These are phyloP conservation scores for Agrotis segetum DNA, from an alignment of 2,888 invertebrate species.

Conservation along the genomic window DNA sequence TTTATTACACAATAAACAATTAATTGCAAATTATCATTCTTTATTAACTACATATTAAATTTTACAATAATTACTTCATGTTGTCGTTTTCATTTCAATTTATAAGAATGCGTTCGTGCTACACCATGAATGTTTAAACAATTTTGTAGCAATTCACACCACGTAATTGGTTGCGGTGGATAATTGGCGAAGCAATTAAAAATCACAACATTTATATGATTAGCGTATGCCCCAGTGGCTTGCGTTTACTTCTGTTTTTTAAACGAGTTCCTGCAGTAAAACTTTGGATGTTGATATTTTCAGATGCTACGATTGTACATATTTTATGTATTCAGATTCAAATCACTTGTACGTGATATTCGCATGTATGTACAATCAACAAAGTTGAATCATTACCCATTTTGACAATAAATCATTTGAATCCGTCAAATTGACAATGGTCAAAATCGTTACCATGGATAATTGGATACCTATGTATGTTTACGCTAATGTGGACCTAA, in stretches of 20 bases:
- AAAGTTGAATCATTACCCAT: too few species aligned
- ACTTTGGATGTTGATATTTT: constrained; percentile 26
- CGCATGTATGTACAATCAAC: neutral
- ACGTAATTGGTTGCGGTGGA: constrained; percentile 42
- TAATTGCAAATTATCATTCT: neutral
- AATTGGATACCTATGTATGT: too few species aligned
- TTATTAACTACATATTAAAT: neutral
- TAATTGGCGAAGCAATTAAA: constrained; percentile 65
- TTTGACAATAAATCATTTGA: too few species aligned
- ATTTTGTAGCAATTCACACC: constrained; percentile 52
- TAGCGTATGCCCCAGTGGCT: constrained; percentile 52
- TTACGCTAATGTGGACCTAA: too few species aligned
- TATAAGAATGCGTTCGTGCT: constrained; percentile 30
- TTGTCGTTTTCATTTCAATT: constrained; percentile 6
- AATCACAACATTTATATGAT: constrained; percentile 56
- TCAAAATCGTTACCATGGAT: too few species aligned
- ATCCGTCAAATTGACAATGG: too few species aligned
- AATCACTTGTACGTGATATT: constrained; percentile 12
- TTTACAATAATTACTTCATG: neutral
- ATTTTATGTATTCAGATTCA: constrained; percentile 8
- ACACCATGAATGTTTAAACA: constrained; percentile 30
- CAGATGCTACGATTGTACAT: constrained; percentile 13
- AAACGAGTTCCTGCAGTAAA: constrained; percentile 26
- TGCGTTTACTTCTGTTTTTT: constrained; percentile 30
- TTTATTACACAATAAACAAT: neutral